Evolutionary conservation across 2,113 vertebrate species (phyloP).

Genomic region (Sapayoa aenigma): DNA sequence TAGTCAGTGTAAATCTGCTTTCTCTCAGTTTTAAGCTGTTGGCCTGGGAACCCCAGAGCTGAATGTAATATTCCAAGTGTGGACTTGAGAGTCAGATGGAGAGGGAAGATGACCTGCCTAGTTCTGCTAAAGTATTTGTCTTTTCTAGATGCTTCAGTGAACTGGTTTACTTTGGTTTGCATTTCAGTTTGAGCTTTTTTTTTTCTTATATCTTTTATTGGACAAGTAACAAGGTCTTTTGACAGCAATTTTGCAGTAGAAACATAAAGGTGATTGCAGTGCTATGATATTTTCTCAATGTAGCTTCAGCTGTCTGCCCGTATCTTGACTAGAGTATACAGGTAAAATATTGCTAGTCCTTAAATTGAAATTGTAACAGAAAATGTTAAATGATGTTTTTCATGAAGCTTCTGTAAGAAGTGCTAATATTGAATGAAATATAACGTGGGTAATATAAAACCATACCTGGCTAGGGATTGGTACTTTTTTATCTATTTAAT

Average conservation of each 20-base stretch:
- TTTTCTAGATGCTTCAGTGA: neutral
- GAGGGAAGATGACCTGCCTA: neutral
- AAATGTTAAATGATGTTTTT: neutral
- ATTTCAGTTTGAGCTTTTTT: neutral
- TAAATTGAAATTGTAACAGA: neutral
- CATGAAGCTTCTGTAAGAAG: neutral
- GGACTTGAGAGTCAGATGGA: neutral
- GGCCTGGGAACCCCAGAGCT: neutral
- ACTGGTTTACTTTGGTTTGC: neutral
- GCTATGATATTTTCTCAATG: neutral
- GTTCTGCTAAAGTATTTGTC: neutral
- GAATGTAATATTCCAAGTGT: no score
- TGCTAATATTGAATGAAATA: neutral
- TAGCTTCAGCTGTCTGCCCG: neutral
- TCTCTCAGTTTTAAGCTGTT: neutral
- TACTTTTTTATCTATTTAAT: neutral
- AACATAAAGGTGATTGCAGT: neutral
- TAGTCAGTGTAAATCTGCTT: neutral
- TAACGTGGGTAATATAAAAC: neutral
- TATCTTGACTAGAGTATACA: neutral
- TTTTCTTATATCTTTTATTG: neutral
- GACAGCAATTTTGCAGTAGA: neutral
- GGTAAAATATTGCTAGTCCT: neutral
- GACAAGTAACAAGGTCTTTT: neutral
- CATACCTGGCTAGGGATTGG: neutral